Evolutionary conservation across 2,113 vertebrate species (phyloP).

Genomic region (Xenus cinereus): DNA sequence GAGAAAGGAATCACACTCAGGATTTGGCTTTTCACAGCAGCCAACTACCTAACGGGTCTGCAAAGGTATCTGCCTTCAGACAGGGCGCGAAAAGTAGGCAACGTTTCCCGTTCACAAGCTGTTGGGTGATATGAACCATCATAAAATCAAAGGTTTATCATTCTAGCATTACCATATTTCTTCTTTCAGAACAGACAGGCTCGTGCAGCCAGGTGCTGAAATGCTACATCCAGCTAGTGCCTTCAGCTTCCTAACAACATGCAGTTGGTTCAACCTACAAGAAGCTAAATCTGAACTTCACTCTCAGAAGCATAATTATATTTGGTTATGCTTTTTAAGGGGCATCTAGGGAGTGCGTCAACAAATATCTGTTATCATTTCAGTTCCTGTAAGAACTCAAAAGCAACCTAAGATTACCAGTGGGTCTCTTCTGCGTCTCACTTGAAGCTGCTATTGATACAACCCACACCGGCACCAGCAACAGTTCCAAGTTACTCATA

Average conservation of each 20-base stretch:
- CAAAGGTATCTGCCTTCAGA: not conserved
- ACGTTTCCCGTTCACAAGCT: not conserved
- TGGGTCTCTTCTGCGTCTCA: not conserved
- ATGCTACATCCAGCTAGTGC: not conserved
- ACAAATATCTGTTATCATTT: not conserved
- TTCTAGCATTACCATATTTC: not conserved
- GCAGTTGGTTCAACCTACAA: not conserved
- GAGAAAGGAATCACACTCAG: not conserved
- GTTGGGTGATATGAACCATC: not conserved
- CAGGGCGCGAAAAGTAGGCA: not conserved
- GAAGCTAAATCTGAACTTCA: not conserved
- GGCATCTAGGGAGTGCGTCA: not conserved
- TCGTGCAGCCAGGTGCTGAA: not conserved
- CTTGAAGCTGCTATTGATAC: not conserved
- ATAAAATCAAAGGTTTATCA: conserved; percentile 1
- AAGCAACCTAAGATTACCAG: not conserved
- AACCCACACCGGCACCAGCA: not conserved
- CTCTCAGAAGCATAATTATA: not conserved
- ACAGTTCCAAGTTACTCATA: not conserved
- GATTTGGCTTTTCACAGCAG: not conserved
- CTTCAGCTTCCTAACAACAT: not conserved
- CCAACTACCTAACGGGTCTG: not conserved
- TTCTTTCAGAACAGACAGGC: not conserved
- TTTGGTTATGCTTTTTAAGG: not conserved
- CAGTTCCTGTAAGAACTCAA: not conserved